Evolutionary conservation across 2,888 invertebrate species (phyloP).

Genomic region (Sesia bembeciformis): DNA sequence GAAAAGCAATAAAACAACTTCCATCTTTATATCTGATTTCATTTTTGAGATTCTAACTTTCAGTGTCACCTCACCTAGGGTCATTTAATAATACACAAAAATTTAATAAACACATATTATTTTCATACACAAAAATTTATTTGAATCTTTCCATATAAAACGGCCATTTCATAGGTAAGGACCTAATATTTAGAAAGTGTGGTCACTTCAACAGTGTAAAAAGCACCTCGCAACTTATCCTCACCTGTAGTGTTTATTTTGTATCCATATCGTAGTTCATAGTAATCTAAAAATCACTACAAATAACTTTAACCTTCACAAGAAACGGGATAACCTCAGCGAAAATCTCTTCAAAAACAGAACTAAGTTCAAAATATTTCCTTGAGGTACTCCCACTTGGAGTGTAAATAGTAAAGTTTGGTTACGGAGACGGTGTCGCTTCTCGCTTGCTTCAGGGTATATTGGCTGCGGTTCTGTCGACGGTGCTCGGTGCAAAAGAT

Average conservation of each 20-base stretch:
- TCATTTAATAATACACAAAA: background rate
- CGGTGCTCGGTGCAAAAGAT: conserved; percentile 92
- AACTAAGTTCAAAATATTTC: conserved; percentile 8
- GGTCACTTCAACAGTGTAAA: conserved; percentile 46
- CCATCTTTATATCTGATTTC: too few relatives aligned
- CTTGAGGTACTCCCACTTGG: conserved; percentile 46
- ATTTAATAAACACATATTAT: background rate
- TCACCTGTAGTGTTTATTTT: conserved; percentile 46
- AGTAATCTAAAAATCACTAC: conserved; percentile 44
- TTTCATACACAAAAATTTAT: background rate
- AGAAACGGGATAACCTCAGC: conserved; percentile 43
- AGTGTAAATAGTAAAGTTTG: conserved; percentile 69
- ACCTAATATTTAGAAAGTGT: background rate
- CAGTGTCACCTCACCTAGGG: too few relatives aligned
- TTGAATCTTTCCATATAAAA: background rate
- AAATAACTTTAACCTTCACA: conserved; percentile 48
- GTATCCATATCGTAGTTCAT: conserved; percentile 38
- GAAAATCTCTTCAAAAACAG: conserved; percentile 14
- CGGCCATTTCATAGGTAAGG: too few relatives aligned
- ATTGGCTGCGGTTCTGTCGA: conserved; percentile 92
- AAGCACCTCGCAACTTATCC: conserved; percentile 52
- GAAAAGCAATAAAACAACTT: too few relatives aligned
- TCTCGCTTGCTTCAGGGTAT: conserved; percentile 87
- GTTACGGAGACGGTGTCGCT: conserved; percentile 72
- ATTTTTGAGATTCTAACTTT: too few relatives aligned